Evolutionary conservation across 2,888 invertebrate genomes (phyloP), one percentile per base, ranked within the genome.

Genomic region (Platerodrilus igneus): DNA sequence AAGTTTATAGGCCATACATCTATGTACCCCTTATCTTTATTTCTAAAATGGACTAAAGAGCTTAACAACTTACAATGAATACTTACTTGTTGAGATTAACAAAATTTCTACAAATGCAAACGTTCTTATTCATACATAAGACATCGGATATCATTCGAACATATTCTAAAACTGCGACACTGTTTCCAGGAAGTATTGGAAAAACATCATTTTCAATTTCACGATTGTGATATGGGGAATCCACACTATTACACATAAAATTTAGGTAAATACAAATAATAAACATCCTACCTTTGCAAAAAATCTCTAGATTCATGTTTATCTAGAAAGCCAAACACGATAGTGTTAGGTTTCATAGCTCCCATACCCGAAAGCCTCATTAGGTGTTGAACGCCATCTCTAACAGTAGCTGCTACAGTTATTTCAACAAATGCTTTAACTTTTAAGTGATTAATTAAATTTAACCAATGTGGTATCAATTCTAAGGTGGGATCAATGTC

Each of bases 261-360:
- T 30, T 7, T 31, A 16, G 13, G 3, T 18, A 26, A 20, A 34
- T 16, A 26, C 9, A 3, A 18, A 10, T n/a, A 18, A 29, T 5
- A 6, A 16, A 10, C 19, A 13, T 66, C 73, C 68, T 52, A 83
- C 83, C 76, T 77, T 45, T 78, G 75, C 46, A 94, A 85, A 67
- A 90, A 90, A 63, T 95, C 91, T 21, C 71, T 70, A 0, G 87
- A 85, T 0, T 72, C 59, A 16, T 81, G 76, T 14, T 79, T 75
- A 62, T 97, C 96, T 50, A 91, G 80, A 72, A 95, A 99, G 10
- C 97, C 97, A 27, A 99, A 72, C 19, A 97, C 78, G 41, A 97
- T 90, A 0, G 97, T 97, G 63, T 99, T 99, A 0, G 97, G 96
- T 66, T 97, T 97, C 97, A 99, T 97, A 8, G 97, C 99, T 1